phyloP scores from a whole-genome alignment of 2,888 invertebrate genomes.

The Calameuta filiformis region DNA sequence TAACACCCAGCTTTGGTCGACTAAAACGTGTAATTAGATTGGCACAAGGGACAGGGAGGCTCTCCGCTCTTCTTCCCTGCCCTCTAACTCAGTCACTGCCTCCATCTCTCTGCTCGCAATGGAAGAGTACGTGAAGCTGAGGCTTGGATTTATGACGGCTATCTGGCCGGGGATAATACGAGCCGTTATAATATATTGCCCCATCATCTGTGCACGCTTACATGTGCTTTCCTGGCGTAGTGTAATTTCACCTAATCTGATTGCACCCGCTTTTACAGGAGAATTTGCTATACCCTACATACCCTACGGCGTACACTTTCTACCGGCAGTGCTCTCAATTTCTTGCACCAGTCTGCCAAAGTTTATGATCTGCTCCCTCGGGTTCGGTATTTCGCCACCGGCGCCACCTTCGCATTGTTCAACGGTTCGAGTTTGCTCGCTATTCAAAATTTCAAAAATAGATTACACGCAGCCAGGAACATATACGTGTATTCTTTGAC shows the following conservation, averaged over 20 bases:
- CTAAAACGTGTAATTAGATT: not conserved
- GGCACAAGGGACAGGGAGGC: not conserved
- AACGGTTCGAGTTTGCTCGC: not conserved
- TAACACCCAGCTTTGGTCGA: not conserved
- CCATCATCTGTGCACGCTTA: slow-evolving; percentile 10
- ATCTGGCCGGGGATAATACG: slow-evolving; percentile 17
- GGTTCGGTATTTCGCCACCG: not conserved
- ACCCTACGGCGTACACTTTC: not conserved
- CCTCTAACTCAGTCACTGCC: not conserved
- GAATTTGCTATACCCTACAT: not conserved
- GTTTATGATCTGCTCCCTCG: not conserved
- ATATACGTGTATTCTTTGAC: not conserved
- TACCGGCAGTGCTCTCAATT: not conserved
- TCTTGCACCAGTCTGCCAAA: not conserved
- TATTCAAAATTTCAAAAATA: not conserved
- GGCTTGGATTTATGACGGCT: slow-evolving; percentile 13
- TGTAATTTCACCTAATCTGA: slow-evolving; percentile 9
- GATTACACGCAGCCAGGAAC: not conserved
- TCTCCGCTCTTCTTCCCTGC: not conserved
- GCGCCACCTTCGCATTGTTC: not conserved
- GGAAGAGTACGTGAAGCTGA: not conserved
- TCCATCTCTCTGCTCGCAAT: not conserved
- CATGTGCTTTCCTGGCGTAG: slow-evolving; percentile 8
- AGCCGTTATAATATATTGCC: slow-evolving; percentile 10
- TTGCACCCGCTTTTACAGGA: not conserved